Evolutionary conservation across 2,888 invertebrate genomes (phyloP), one percentile per base, ranked within the genome.

Genomic region (Ypsolopha scabrella): DNA sequence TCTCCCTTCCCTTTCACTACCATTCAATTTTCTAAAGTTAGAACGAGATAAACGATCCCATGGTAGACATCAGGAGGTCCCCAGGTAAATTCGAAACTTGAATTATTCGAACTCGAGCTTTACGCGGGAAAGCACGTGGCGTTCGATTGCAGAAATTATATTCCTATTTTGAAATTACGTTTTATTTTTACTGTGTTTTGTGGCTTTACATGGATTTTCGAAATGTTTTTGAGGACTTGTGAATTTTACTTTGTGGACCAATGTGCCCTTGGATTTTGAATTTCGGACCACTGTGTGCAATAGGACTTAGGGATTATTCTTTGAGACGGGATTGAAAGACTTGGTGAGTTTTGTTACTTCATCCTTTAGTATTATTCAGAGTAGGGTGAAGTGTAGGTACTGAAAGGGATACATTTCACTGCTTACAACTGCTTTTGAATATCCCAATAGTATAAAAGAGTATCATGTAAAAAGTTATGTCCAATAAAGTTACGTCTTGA

Each of bases 41-140:
- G 64, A 82, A 54, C 54, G 72, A 63, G 76, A 77, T 44, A 59
- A 53, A 53, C 44, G 45, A 61, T 60, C 62, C 24, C 66, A 72
- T 64, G 68, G 65, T 72, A 67, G 76, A 75, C 71, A 74, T 75
- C 73, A 74, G 68, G 66, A 63, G 59, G 70, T 65, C 74, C 75
- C 75, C 83, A 82, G 81, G 83, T 83, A 75, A 70, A 68, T 63
- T 68, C 62, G 59, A 67, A 64, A 65, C 67, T 67, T 64, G 62
- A 71, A 66, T 70, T 81, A 85, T 80, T 85, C 80, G 75, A 76
- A 77, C 75, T 76, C 77, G 71, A 72, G 74, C 82, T 75, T 79
- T 76, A 71, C 80, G 82, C 85, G 81, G 75, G 80, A 75, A 78
- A 72, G 75, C 76, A 82, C 85, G 80, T 62, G 57, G 58, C 11